These are phyloP conservation scores for Takifugu flavidus DNA, from an alignment of 2,113 vertebrate genomes.

Conservation along the genomic window DNA sequence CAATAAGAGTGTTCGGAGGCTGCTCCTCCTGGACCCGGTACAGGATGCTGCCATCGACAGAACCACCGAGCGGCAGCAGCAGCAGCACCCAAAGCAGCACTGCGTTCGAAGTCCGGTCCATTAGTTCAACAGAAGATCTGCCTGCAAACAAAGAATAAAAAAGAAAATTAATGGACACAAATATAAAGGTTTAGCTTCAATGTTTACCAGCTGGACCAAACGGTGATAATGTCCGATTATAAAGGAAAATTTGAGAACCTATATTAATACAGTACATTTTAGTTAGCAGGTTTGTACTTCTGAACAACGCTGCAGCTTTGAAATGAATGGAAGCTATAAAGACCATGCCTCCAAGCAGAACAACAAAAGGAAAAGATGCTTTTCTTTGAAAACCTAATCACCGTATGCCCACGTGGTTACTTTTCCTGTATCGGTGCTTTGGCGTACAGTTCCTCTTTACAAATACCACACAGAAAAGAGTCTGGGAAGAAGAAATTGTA, in stretches of 20 bases:
- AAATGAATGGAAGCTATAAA: slow-evolving; percentile 24
- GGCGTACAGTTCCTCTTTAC: slow-evolving; percentile 29
- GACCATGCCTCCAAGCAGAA: slow-evolving; percentile 34
- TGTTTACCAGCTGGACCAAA: background rate
- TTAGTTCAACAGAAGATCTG: slow-evolving; percentile 65
- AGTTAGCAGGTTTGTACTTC: slow-evolving; percentile 4
- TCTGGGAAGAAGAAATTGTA: slow-evolving; percentile 45
- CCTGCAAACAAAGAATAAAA: slow-evolving; percentile 51
- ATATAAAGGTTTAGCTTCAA: slow-evolving; percentile 13
- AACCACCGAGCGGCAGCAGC: slow-evolving; percentile 61
- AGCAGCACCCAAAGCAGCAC: slow-evolving; percentile 68
- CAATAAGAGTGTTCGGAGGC: slow-evolving; percentile 93
- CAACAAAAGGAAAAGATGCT: slow-evolving; percentile 23
- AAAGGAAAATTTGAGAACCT: background rate
- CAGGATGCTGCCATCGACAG: slow-evolving; percentile 69
- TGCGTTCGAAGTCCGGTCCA: slow-evolving; percentile 66
- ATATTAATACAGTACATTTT: slow-evolving; percentile 1
- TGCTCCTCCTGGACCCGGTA: slow-evolving; percentile 94
- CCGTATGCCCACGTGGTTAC: slow-evolving; percentile 36
- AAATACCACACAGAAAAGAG: slow-evolving; percentile 31
- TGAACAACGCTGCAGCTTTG: slow-evolving; percentile 5
- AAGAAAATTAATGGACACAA: background rate
- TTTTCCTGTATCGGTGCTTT: slow-evolving; percentile 34
- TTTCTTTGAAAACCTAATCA: slow-evolving; percentile 23
- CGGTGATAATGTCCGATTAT: background rate